Evolutionary conservation across 1,140 invertebrate species (phyloP).

Genomic region (Zophobas atratus): DNA sequence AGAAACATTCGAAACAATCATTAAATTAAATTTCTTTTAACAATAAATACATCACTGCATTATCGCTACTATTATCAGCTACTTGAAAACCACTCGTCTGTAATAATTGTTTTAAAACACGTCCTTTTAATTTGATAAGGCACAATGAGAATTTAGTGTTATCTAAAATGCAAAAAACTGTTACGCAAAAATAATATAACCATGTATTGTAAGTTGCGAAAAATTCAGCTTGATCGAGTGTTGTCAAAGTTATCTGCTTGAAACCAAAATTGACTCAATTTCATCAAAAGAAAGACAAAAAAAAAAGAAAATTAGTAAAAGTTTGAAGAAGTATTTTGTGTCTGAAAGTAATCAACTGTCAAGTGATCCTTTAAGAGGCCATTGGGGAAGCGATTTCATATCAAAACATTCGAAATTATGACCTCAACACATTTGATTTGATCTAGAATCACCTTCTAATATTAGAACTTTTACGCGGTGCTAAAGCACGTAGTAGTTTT

Average conservation of each 20-base stretch:
- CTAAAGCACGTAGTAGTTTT: too few species aligned
- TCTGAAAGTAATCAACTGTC: slow-evolving; percentile 52
- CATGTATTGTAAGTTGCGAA: slow-evolving; percentile 1
- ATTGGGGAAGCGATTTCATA: too few species aligned
- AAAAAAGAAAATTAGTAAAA: slow-evolving; percentile 50
- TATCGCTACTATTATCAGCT: background rate
- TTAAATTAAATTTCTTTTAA: background rate
- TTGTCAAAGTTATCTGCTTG: slow-evolving; percentile 57
- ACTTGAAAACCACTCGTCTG: background rate
- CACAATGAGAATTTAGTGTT: too few species aligned
- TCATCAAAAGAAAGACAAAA: slow-evolving; percentile 62
- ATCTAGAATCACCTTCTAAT: too few species aligned
- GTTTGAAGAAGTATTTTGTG: slow-evolving; percentile 45
- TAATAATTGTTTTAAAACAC: background rate
- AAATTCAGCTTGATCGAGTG: slow-evolving; percentile 55
- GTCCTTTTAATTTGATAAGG: background rate
- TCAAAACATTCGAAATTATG: too few species aligned
- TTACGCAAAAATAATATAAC: slow-evolving; percentile 24
- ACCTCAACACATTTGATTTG: too few species aligned
- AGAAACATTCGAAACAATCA: slow-evolving; percentile 21
- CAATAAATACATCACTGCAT: background rate
- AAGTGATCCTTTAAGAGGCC: slow-evolving; percentile 50
- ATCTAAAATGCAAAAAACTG: too few species aligned
- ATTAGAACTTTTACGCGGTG: too few species aligned
- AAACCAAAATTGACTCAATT: slow-evolving; percentile 52